These are phyloP conservation scores for Digitonthophagus gazella DNA, from an alignment of 2,888 invertebrate species.

Conservation along the genomic window DNA sequence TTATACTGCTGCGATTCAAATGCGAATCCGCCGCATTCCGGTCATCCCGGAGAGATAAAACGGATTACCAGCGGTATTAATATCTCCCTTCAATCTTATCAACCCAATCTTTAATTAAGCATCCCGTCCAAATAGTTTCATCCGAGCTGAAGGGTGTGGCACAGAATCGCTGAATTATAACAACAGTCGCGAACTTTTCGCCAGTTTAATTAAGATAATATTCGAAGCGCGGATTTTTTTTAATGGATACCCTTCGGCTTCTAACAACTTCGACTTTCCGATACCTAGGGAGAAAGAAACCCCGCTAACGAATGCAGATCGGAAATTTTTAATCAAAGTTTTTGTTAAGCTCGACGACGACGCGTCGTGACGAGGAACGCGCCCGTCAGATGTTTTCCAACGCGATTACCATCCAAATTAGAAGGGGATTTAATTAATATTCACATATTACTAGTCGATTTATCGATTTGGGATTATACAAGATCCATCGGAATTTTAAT, in stretches of 20 bases:
- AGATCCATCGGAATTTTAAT: neutral
- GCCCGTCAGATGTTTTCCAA: constrained; percentile 11
- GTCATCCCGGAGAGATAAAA: too few species aligned
- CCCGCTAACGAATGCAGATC: constrained; percentile 11
- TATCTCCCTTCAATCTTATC: neutral
- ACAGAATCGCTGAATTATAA: neutral
- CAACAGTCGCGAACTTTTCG: neutral
- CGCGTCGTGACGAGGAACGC: neutral
- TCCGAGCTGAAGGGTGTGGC: neutral
- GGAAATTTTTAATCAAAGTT: constrained; percentile 16
- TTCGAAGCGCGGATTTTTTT: neutral
- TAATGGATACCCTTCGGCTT: neutral
- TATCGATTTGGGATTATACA: constrained; percentile 2
- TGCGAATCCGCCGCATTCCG: neutral
- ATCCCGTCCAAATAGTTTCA: neutral
- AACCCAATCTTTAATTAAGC: neutral
- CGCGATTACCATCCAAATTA: constrained; percentile 17
- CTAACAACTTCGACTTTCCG: constrained; percentile 2
- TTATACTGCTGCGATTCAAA: neutral
- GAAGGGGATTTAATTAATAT: constrained; percentile 13
- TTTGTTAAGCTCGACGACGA: constrained; percentile 4
- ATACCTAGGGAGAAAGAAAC: neutral
- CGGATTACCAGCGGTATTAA: neutral
- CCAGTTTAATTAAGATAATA: constrained; percentile 14
- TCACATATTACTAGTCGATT: constrained; percentile 2